Conservation (phyloP, 1,140 invertebrate genomes). For the Panagrolaimus sp. region DNA sequence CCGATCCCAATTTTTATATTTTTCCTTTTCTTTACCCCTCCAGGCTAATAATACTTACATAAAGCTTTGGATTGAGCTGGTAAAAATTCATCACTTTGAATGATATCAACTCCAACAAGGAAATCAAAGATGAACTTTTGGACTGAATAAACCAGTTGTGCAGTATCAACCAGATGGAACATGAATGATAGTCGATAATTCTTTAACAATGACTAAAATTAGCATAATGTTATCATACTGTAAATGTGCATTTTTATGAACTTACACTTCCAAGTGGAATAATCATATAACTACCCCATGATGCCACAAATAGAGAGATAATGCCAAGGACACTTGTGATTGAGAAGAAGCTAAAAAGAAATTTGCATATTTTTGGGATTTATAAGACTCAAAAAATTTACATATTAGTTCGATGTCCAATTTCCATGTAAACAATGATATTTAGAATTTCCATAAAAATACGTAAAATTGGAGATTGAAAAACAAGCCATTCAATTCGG, state of each 20-base stretch:
- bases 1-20: too few species aligned
- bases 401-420: conserved; percentile 33
- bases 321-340: conserved; percentile 54
- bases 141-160: conserved; percentile 49
- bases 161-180: conserved; percentile 52
- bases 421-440: conserved; percentile 51
- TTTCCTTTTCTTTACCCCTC: too few species aligned
- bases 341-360: conserved; percentile 43
- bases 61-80: conserved; percentile 47
- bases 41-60: too few species aligned
- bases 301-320: conserved; percentile 52
- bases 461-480: conserved; percentile 51
- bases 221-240: too few species aligned
- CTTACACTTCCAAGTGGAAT: conserved; percentile 52
- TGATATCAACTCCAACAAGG: conserved; percentile 42
- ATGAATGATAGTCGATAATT: conserved; percentile 43
- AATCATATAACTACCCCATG: conserved; percentile 53
- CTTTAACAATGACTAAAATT: conserved; percentile 16
- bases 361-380: too few species aligned
- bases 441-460: conserved; percentile 50
- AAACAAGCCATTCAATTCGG: conserved; percentile 53
- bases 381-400: not conserved
- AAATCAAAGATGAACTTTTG: conserved; percentile 56
- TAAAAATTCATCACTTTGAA: conserved; percentile 32
- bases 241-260: too few species aligned